Evolutionary conservation across 1,140 invertebrate species (phyloP).

Genomic region (Heliothis virescens): DNA sequence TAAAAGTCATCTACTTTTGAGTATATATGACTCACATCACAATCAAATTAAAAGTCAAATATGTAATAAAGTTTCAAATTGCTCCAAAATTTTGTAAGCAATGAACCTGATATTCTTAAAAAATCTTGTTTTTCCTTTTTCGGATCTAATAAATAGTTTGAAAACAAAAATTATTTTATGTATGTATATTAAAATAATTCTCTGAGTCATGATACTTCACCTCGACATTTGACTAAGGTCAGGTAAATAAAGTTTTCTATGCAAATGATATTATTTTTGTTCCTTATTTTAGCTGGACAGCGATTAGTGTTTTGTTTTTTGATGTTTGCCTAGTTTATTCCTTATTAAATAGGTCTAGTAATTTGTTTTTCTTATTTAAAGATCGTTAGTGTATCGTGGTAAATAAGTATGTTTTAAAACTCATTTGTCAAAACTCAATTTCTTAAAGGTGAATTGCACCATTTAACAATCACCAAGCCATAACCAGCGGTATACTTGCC

Average conservation of each 20-base stretch:
- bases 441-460: no score
- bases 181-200: background rate
- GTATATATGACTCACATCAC: background rate
- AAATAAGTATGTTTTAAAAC: no score
- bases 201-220: constrained; percentile 48
- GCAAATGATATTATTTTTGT: constrained; percentile 10
- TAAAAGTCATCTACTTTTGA: no score
- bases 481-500: no score
- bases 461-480: no score
- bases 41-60: background rate
- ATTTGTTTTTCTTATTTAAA: background rate
- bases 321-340: background rate
- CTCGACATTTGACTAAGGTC: constrained; percentile 57
- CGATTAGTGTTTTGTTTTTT: background rate
- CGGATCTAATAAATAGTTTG: background rate
- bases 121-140: background rate
- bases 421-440: no score
- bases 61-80: background rate
- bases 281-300: background rate
- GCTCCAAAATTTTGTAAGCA: background rate
- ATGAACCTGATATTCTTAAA: background rate
- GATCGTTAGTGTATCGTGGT: background rate
- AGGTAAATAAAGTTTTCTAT: constrained; percentile 1
- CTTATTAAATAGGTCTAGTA: background rate
- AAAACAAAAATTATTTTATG: background rate